These are phyloP conservation scores for Helicoverpa assulta DNA, from an alignment of 2,888 invertebrate genomes.

Conservation along the genomic window DNA sequence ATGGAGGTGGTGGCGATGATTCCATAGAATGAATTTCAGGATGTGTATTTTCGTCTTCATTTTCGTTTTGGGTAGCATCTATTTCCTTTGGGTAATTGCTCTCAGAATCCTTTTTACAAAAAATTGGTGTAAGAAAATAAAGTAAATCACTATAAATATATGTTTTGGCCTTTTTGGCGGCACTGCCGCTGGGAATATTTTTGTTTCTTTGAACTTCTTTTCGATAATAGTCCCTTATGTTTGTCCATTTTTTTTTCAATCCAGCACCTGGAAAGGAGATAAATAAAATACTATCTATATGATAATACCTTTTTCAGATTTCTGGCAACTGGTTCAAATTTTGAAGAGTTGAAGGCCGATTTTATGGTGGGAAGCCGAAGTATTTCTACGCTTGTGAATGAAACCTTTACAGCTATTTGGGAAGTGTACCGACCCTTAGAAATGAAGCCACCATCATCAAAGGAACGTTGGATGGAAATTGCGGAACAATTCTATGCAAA, in stretches of 20 bases:
- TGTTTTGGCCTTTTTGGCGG: not conserved
- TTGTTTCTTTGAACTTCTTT: not conserved
- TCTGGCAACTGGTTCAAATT: conserved; percentile 11
- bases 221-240: not conserved
- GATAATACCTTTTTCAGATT: not conserved
- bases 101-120: conserved; percentile 22
- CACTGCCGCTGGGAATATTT: conserved; percentile 10
- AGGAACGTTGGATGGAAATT: conserved; percentile 12
- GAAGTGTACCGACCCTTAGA: not conserved
- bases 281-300: not conserved
- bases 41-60: too few species aligned
- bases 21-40: too few species aligned
- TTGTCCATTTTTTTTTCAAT: not conserved
- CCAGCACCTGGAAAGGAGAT: not conserved
- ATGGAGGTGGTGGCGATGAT: too few species aligned
- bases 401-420: conserved; percentile 12
- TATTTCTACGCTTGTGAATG: not conserved
- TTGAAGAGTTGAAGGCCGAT: conserved; percentile 6
- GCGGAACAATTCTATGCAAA: too few species aligned
- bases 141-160: not conserved
- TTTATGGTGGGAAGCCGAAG: conserved; percentile 2
- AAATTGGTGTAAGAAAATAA: conserved; percentile 1
- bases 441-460: conserved; percentile 12
- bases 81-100: conserved; percentile 32
- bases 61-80: conserved; percentile 1